Evolutionary conservation across 2,888 invertebrate genomes (phyloP), one percentile per base, ranked within the genome.

Genomic region (Himalopsyche anomala): DNA sequence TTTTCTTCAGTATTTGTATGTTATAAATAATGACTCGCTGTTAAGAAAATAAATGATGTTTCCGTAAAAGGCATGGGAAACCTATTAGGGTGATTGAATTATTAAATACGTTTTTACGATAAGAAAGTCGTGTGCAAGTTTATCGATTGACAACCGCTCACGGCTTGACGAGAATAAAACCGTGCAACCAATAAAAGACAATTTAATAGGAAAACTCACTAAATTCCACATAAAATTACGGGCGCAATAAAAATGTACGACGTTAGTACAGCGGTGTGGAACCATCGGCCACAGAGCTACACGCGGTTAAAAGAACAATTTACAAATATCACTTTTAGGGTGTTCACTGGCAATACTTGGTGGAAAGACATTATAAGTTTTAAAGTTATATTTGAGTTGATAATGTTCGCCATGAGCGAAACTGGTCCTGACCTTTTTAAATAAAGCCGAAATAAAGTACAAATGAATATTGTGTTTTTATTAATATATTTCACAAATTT

Each of bases 41-140:
- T 62, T 62, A 62, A 62, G 19, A 62, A 62, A 19, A 28, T 62
- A 19, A 9, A 62, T 19, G 62, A 62, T 8, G 15, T 28, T 28
- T 62, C 62, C 4, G 62, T 28, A 62, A 62, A 19, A 62, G 19
- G 15, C 4, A 51, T 15, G 15, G 15, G 51, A 51, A 51, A 51
- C 62, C 62, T 74, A 74, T 38, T 15, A 69, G 74, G 15, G 28
- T 36, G 69, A 69, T 74, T 74, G 74, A 74, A 74, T 38, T 74
- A 74, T 74, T 74, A 74, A 74, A 74, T 36, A 38, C 36, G 74
- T 74, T 74, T 74, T 74, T 74, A 74, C 74, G 74, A 74, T 38
- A 74, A 28, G 74, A 74, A 36, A 74, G 74, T 74, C 74, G 74
- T 38, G 38, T 12, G 36, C 5, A 12, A 36, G 19, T 74, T 36